These are phyloP conservation scores for Agrotis segetum DNA, from an alignment of 2,888 invertebrate genomes.

Conservation along the genomic window DNA sequence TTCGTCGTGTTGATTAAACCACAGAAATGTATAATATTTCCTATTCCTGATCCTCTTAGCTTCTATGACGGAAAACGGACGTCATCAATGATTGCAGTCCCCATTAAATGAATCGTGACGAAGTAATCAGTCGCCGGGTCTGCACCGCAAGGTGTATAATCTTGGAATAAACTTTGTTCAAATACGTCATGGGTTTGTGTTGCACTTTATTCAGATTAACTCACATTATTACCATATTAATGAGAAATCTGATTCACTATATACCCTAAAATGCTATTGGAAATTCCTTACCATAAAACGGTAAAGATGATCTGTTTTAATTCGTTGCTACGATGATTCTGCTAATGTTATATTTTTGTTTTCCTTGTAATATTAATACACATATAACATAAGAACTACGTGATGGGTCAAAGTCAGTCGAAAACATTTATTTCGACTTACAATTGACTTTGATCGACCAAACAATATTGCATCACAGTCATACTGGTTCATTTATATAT, in stretches of 20 bases:
- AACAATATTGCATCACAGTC: not conserved
- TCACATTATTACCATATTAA: conserved; percentile 16
- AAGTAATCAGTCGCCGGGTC: conserved; percentile 29
- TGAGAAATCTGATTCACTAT: conserved; percentile 48
- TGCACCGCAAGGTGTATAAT: conserved; percentile 27
- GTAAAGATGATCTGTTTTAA: conserved; percentile 12
- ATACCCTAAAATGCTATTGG: conserved; percentile 15
- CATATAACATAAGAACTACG: no score
- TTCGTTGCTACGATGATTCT: not conserved
- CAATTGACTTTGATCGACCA: no score
- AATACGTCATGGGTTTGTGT: conserved; percentile 61
- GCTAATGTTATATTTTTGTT: not conserved
- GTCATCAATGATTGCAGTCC: conserved; percentile 43
- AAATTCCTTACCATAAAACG: conserved; percentile 22
- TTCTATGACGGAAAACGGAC: conserved; percentile 39
- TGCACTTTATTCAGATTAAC: conserved; percentile 36
- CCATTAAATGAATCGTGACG: conserved; percentile 30
- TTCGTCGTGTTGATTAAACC: conserved; percentile 49
- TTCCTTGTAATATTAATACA: no score
- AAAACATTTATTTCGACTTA: not conserved
- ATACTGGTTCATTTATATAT: no score
- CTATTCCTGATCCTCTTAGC: conserved; percentile 18
- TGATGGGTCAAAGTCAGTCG: not conserved
- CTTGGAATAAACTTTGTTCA: conserved; percentile 21
- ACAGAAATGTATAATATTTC: conserved; percentile 44